Conservation (phyloP, 2,113 vertebrate species). For the Rhinopomastus cyanomelas region DNA sequence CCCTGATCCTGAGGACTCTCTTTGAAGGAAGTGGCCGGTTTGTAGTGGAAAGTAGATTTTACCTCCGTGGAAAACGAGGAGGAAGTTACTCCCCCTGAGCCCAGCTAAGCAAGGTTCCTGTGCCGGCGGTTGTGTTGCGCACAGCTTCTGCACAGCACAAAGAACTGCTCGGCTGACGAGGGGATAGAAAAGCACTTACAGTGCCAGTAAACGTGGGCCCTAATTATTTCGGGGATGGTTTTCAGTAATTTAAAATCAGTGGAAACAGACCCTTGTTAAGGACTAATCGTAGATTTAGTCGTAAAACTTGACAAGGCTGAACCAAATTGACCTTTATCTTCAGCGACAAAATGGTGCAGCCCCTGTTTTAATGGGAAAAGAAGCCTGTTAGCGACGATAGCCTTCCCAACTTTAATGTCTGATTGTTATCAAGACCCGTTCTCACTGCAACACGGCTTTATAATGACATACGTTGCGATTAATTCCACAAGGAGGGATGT, state of each 20-base stretch:
- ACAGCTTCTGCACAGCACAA: neutral
- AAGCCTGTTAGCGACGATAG: neutral
- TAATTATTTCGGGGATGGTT: neutral
- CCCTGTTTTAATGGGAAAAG: neutral
- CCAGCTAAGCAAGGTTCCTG: neutral
- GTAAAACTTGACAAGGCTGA: neutral
- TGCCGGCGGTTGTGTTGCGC: neutral
- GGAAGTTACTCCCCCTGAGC: neutral
- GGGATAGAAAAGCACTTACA: neutral
- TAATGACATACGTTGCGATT: neutral
- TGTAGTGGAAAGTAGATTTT: neutral
- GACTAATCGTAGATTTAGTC: neutral
- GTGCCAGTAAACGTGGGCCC: neutral
- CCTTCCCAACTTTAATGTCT: neutral
- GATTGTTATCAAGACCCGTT: neutral
- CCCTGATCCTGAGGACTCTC: neutral
- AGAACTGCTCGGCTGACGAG: neutral
- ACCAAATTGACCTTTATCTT: conserved; percentile 12
- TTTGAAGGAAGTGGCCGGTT: neutral
- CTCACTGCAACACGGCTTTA: neutral
- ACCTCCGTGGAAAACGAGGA: neutral
- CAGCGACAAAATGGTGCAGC: neutral
- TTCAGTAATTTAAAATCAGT: neutral
- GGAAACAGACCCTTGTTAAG: neutral
- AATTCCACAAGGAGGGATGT: neutral